phyloP scores from a whole-genome alignment of 1,140 invertebrate species.

The Platorchestia sp. region DNA sequence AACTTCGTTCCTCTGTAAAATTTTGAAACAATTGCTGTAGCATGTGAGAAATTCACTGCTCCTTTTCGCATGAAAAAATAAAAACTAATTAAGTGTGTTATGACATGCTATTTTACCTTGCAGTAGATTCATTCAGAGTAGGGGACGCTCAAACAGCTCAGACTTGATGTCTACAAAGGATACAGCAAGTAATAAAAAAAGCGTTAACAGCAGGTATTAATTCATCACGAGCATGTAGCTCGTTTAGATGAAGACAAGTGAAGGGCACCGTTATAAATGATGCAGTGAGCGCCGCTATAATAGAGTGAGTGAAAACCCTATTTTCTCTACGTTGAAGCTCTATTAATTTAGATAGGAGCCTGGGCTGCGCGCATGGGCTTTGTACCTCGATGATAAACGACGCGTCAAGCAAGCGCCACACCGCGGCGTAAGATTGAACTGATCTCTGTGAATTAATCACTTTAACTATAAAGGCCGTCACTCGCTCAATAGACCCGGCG shows the following conservation, averaged over 20 bases:
- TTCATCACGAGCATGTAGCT: slow-evolving; percentile 27
- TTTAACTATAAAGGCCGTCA: slow-evolving; percentile 54
- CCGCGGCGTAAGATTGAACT: slow-evolving; percentile 45
- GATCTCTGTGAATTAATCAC: slow-evolving; percentile 53
- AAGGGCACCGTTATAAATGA: slow-evolving; percentile 48
- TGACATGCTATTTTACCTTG: too few species aligned
- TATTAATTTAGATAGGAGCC: slow-evolving; percentile 46
- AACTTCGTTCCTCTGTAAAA: too few species aligned
- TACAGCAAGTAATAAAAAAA: background rate
- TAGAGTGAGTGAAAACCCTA: slow-evolving; percentile 46
- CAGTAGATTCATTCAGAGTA: background rate
- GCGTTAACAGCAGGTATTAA: slow-evolving; percentile 30
- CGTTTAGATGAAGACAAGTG: slow-evolving; percentile 51
- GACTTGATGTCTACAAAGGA: background rate
- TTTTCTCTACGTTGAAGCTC: slow-evolving; percentile 42
- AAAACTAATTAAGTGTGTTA: too few species aligned
- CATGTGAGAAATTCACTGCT: too few species aligned
- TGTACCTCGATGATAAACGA: slow-evolving; percentile 9
- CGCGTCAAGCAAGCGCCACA: background rate
- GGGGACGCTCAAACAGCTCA: background rate
- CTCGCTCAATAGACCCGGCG: slow-evolving; percentile 41
- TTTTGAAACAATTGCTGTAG: too few species aligned
- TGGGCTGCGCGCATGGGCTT: background rate
- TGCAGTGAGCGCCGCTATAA: slow-evolving; percentile 33
- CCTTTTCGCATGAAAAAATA: too few species aligned